Evolutionary conservation across 2,888 invertebrate genomes (phyloP), one percentile per base, ranked within the genome.

Genomic region (Sarcophaga subvicina): DNA sequence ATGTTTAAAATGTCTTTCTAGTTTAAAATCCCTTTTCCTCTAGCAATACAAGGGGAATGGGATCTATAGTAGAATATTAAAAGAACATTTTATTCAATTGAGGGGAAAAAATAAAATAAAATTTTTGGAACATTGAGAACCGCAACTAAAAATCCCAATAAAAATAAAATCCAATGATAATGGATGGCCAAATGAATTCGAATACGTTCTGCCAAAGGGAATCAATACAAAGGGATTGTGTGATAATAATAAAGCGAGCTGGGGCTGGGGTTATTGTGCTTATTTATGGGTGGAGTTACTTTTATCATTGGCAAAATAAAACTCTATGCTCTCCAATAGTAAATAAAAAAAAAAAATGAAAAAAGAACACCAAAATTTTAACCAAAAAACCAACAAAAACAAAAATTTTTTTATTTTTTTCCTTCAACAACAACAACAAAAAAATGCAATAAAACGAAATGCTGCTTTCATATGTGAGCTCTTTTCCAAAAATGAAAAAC

Each of bases 71-170:
- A 85, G 82, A 88, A 88, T 90, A 91, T 91, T 91, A 91, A 90
- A 89, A 88, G 78, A 90, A 88, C 91, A 90, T 92, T 92, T 92
- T 90, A 92, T 91, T 92, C 92, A 92, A 92, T 92, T 92, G 91
- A 89, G 89, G 86, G 86, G 90, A 88, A 89, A 91, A 91, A 91
- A 91, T 90, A 92, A 92, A 92, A 92, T 91, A 91, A 91, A 92
- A 91, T 90, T 88, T 91, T 91, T 73, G 45, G 90, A 90, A 90
- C 90, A 90, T 54, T 92, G 91, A 37, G 8, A 89, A 89, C 88
- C 89, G 89, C 90, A 77, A 82, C 80, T 70, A 72, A 83, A 92
- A 90, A 89, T 90, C 1, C 22, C 66, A 73, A 78, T 78, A 83
- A 78, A 78, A 90, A 90, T 90, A 90, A 91, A 91, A 91, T 90